These are phyloP conservation scores for Micronycteris hirsuta DNA, from an alignment of 2,113 vertebrate species.

Conservation along the genomic window DNA sequence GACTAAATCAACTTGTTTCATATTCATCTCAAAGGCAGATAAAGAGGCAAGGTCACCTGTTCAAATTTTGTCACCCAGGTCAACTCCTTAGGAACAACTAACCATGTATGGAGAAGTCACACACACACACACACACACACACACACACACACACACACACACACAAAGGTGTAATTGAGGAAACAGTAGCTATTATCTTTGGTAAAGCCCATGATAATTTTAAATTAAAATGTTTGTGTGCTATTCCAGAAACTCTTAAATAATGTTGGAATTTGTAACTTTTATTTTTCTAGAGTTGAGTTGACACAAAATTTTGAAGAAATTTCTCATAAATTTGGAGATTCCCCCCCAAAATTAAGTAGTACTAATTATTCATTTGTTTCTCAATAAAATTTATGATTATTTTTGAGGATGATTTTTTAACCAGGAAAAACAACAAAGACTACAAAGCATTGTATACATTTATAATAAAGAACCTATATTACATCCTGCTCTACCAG, in stretches of 20 bases:
- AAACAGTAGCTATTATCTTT: not conserved
- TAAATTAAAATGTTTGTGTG: not conserved
- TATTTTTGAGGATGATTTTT: not conserved
- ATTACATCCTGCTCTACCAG: not conserved
- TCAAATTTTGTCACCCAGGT: not conserved
- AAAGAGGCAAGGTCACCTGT: not conserved
- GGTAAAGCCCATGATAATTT: not conserved
- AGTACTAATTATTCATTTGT: not conserved
- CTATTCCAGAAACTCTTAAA: not conserved
- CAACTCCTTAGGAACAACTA: not conserved
- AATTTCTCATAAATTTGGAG: not conserved
- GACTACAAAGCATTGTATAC: not conserved
- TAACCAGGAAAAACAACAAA: not conserved
- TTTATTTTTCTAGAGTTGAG: not conserved
- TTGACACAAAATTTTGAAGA: not conserved
- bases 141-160: not conserved
- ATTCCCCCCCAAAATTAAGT: not conserved
- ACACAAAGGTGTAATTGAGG: not conserved
- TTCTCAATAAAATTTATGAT: not conserved
- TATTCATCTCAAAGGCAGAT: not conserved
- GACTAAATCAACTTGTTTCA: not conserved
- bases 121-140: not conserved
- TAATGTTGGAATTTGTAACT: not conserved
- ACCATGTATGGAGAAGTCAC: not conserved
- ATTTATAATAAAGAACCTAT: not conserved